phyloP scores from a whole-genome alignment of 2,797 vertebrate species.

The Pangasius larnaudii region DNA sequence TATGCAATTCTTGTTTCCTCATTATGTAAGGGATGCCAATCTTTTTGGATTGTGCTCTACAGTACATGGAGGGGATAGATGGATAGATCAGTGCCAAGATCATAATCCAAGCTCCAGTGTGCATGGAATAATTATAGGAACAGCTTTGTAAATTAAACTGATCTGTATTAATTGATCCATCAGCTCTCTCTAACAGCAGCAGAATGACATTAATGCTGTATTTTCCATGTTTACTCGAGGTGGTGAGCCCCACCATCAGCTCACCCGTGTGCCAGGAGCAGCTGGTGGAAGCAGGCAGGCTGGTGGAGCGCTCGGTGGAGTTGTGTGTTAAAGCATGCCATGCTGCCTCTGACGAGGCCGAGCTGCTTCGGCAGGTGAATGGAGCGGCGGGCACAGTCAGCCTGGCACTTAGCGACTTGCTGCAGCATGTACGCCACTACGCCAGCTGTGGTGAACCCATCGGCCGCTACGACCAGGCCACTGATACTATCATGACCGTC shows the following conservation, averaged over 20 bases:
- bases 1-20: neutral
- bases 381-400: constrained; percentile 90
- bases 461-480: constrained; percentile 98
- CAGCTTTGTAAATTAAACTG: neutral
- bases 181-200: neutral
- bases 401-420: constrained; percentile 92
- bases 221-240: constrained; percentile 71
- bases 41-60: neutral
- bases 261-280: constrained; percentile 98
- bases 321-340: constrained; percentile 93
- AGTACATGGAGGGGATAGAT: neutral
- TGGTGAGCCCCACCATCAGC: constrained; percentile 97
- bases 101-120: neutral
- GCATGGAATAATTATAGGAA: neutral
- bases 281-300: constrained; percentile 95
- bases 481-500: constrained; percentile 98
- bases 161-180: neutral
- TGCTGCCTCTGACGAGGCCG: constrained; percentile 86
- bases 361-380: constrained; percentile 92
- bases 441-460: constrained; percentile 96
- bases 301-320: constrained; percentile 96
- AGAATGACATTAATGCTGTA: neutral
- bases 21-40: neutral
- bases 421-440: constrained; percentile 96
- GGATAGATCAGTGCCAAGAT: neutral